Evolutionary conservation across 2,888 invertebrate genomes (phyloP).

Genomic region (Byasa hedistus): DNA sequence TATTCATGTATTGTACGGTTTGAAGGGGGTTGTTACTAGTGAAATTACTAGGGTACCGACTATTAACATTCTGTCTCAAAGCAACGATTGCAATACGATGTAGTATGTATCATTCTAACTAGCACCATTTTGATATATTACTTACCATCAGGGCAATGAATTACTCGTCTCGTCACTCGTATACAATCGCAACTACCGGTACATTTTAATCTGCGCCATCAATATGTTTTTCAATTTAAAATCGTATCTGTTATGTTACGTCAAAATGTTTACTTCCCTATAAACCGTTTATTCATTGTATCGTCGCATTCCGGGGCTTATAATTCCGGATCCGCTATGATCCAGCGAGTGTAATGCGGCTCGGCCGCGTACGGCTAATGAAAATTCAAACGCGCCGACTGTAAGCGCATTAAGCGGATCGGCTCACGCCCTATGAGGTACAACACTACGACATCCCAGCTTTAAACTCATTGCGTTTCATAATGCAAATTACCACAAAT

Average conservation of each 20-base stretch:
- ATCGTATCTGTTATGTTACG: constrained; percentile 4
- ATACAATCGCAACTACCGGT: background rate
- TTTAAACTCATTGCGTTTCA: constrained; percentile 17
- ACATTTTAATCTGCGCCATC: background rate
- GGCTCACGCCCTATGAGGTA: constrained; percentile 46
- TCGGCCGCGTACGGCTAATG: constrained; percentile 42
- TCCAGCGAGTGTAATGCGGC: constrained; percentile 47
- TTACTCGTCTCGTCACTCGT: too few species aligned
- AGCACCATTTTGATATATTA: too few species aligned
- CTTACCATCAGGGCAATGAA: too few species aligned
- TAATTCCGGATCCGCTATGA: constrained; percentile 27
- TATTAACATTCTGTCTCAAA: too few species aligned
- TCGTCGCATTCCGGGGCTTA: constrained; percentile 30
- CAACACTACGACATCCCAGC: constrained; percentile 33
- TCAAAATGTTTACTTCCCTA: constrained; percentile 25
- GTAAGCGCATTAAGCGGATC: constrained; percentile 65
- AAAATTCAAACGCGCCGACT: constrained; percentile 65
- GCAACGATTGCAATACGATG: too few species aligned
- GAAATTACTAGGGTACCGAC: too few species aligned
- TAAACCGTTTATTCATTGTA: constrained; percentile 17
- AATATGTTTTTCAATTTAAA: background rate
- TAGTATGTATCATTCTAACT: too few species aligned
- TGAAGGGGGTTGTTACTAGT: too few species aligned
- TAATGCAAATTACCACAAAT: background rate
- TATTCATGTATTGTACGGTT: too few species aligned